These are phyloP conservation scores for Parauchenoglanis punctatus DNA, from an alignment of 2,797 vertebrate species.

Conservation along the genomic window DNA sequence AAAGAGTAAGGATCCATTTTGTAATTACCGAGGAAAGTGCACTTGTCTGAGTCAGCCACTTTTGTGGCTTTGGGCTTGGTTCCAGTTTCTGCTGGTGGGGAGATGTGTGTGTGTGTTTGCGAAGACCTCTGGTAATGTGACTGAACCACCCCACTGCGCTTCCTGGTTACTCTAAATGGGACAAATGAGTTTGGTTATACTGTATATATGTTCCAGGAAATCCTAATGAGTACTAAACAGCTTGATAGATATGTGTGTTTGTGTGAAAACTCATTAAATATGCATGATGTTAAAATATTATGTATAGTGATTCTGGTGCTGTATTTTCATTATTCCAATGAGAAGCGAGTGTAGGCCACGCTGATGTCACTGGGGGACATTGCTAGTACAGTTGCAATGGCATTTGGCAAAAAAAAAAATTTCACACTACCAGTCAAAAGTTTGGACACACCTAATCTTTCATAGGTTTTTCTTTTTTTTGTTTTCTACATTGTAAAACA, in stretches of 20 bases:
- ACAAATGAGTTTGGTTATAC: constrained; percentile 11
- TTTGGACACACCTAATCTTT: too few relatives aligned
- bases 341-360: not conserved
- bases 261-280: constrained; percentile 2
- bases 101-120: constrained; percentile 26
- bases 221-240: not conserved
- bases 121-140: constrained; percentile 11
- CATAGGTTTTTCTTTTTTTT: too few relatives aligned
- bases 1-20: constrained; percentile 43
- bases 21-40: constrained; percentile 50
- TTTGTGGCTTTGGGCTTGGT: constrained; percentile 36
- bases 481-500: too few relatives aligned
- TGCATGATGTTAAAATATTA: not conserved
- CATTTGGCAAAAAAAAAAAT: not conserved
- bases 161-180: constrained; percentile 21
- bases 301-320: not conserved
- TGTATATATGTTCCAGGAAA: not conserved
- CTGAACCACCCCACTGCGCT: not conserved
- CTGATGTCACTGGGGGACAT: not conserved
- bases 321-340: not conserved
- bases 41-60: constrained; percentile 53
- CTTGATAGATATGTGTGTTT: not conserved
- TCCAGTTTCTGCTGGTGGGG: constrained; percentile 19
- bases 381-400: not conserved
- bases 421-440: too few relatives aligned